Evolutionary conservation across 2,888 invertebrate genomes (phyloP), one percentile per base, ranked within the genome.

Genomic region (Bellardia pandia): DNA sequence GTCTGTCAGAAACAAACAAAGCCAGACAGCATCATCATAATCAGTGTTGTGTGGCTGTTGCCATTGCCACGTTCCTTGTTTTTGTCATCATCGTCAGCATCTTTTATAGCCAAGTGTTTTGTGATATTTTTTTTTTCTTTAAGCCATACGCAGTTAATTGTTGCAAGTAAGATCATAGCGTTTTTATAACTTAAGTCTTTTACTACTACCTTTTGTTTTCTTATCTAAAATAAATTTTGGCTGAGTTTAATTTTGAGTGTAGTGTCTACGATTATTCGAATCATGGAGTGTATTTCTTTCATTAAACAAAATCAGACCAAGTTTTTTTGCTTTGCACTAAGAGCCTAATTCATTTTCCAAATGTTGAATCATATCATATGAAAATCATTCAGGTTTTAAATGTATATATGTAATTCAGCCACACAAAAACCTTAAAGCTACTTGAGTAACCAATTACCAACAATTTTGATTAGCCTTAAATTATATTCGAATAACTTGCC

Each of bases 101-200:
- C 37, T 71, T 83, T 80, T 80, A 84, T 16, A 42, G 83, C 79
- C 84, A 86, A 80, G 86, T 79, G 86, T 75, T 72, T 68, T 69
- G 13, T 37, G 14, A 40, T 64, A 64, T 76, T 66, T 69, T 69
- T 40, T 4, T n/a, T 37, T 37, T 14, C 8, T 74, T 76, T 74
- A 58, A 62, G 72, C 53, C 77, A 80, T 76, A 81, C 80, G 80
- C 86, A 84, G 80, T 81, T 84, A 84, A 84, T 86, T 86, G 86
- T 86, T 79, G 86, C 53, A 60, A 53, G 30, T 45, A 81, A 80
- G 53, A 56, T 82, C 40, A 76, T 68, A 51, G 42, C 53, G 14
- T 30, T 45, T 78, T 77, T 37, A 56, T 72, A 40, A 48, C 33
- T 85, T 11, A 71, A 76, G 72, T 16, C 45, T n/a, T 30, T 23